A percentile compares a stretch with the other conserved stretches of the same genome.
phyloP scores from a whole-genome alignment of 1,140 invertebrate species.

The Homarus americanus region DNA sequence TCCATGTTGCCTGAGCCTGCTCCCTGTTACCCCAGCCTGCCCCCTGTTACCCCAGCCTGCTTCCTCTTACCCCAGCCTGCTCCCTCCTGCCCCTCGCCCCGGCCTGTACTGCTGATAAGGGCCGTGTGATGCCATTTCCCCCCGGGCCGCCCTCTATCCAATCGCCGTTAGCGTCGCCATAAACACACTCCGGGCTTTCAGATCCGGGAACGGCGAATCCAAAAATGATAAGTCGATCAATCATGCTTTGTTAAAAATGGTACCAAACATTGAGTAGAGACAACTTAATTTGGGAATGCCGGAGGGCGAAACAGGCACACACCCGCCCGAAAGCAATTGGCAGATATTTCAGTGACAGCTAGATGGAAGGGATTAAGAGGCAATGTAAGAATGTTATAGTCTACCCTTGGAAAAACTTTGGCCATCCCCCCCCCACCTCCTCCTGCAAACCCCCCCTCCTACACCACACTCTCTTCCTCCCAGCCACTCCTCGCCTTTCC shows the following conservation, averaged over 20 bases:
- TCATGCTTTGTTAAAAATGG: slow-evolving; percentile 71
- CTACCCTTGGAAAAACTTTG: not conserved
- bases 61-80: slow-evolving; percentile 1
- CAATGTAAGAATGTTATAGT: slow-evolving; percentile 41
- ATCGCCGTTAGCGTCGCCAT: slow-evolving; percentile 71
- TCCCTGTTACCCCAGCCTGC: not conserved
- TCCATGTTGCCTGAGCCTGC: not conserved
- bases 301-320: not conserved
- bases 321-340: slow-evolving; percentile 36
- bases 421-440: not conserved
- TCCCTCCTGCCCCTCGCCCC: not conserved
- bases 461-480: slow-evolving; percentile 1
- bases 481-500: not conserved
- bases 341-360: slow-evolving; percentile 60
- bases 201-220: slow-evolving; percentile 63
- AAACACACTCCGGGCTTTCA: slow-evolving; percentile 69
- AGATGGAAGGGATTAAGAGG: slow-evolving; percentile 44
- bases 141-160: slow-evolving; percentile 67
- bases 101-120: slow-evolving; percentile 70
- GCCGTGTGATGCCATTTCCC: slow-evolving; percentile 57
- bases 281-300: slow-evolving; percentile 67
- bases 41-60: not conserved
- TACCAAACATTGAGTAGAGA: slow-evolving; percentile 58
- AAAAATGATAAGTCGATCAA: slow-evolving; percentile 72
- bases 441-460: not conserved